Base-by-base conservation (phyloP, 2,797 vertebrate genomes). In the Chelidonichthys spinosus region DNA sequence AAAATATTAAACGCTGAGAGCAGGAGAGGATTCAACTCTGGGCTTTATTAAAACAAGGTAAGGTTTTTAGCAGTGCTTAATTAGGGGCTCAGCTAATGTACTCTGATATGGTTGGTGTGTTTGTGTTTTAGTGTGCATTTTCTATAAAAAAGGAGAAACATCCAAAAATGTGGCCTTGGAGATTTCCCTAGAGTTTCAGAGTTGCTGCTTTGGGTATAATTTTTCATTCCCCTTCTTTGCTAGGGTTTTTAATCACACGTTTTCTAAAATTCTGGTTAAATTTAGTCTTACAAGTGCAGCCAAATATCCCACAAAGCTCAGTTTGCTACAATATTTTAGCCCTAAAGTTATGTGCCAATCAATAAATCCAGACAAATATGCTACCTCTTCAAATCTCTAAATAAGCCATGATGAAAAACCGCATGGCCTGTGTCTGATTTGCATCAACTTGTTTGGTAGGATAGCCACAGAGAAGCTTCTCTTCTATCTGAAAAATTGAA, bases 41-140 rank as follows among this genome's bases (percentile, higher is more conserved):
- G 35, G 15, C 32, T 69, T 46, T 13, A 63, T 73, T 46, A 44
- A 44, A 43, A 58, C 43, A 39, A 39, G 32, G 7, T 69, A n/a
- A 7, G 25, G 35, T 14, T 62, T 50, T 18, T 25, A 42, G 13
- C 10, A 18, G 6, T 15, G 49, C 33, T 40, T 74, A 33, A 72
- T 39, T 15, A 39, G 52, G 18, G 8, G 8, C 9, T 56, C 58
- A 42, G 72, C 33, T 63, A 17, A 35, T 42, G 11, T 15, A 6
- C 9, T 15, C 39, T 7, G 6, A 56, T 49, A 14, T 47, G 8
- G 36, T 61, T 13, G 32, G 7, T 58, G 53, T 52, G 53, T 53
- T 11, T 15, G 10, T 18, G 10, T 15, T n/a, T 53, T 49, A 7
- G 32, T 32, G 37, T 13, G 10, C 32, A 40, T 11, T 66, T 13